phyloP scores from a whole-genome alignment of 2,888 invertebrate species.

The Aricia artaxerxes region DNA sequence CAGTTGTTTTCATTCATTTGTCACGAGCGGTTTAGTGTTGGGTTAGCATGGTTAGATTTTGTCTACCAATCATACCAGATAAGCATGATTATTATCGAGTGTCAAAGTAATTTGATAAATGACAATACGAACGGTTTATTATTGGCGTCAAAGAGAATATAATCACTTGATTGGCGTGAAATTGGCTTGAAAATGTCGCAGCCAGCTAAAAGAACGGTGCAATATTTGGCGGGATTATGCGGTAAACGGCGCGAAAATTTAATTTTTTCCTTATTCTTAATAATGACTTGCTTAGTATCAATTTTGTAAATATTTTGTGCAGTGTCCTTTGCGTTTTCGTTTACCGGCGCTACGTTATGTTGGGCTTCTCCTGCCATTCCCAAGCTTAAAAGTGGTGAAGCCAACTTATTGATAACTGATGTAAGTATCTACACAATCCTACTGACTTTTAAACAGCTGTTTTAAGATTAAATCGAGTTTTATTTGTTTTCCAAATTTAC shows the following conservation, averaged over 20 bases:
- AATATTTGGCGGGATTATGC: conserved; percentile 71
- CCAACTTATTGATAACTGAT: conserved; percentile 63
- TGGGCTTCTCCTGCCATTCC: conserved; percentile 81
- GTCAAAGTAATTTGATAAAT: neutral
- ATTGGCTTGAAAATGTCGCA: conserved; percentile 28
- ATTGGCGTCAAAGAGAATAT: neutral
- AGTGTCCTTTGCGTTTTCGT: conserved; percentile 72
- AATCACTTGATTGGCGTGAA: no score
- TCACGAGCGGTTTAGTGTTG: neutral
- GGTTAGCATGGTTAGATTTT: neutral
- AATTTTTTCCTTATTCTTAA: conserved; percentile 32
- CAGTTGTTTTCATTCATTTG: neutral
- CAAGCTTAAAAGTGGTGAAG: conserved; percentile 69
- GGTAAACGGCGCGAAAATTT: conserved; percentile 55
- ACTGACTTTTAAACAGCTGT: neutral
- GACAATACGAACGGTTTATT: neutral
- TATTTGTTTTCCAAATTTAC: neutral
- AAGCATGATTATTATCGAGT: neutral
- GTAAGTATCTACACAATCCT: conserved; percentile 52
- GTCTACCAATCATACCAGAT: neutral
- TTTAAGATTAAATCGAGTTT: neutral
- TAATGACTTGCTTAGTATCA: conserved; percentile 31
- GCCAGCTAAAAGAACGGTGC: conserved; percentile 57
- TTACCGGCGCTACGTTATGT: conserved; percentile 70
- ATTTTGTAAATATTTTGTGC: conserved; percentile 41